phyloP scores from a whole-genome alignment of 2,113 vertebrate genomes.

The Rhinoptilus africanus region DNA sequence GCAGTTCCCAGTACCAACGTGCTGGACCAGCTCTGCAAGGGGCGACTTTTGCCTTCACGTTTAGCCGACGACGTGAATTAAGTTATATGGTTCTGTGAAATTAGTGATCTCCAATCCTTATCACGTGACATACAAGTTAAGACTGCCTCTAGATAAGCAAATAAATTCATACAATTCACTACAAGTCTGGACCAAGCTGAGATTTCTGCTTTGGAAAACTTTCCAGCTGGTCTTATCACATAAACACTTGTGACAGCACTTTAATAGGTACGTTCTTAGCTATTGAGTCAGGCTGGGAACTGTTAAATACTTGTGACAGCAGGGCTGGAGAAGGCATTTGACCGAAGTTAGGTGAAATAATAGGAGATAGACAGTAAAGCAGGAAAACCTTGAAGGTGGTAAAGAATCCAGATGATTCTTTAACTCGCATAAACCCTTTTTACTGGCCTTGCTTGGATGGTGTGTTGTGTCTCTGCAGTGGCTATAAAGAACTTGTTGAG shows the following conservation, averaged over 20 bases:
- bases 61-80: accelerated
- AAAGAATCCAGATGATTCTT: neutral
- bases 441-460: neutral
- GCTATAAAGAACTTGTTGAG: neutral
- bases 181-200: neutral
- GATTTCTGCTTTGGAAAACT: neutral
- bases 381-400: neutral
- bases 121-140: neutral
- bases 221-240: neutral
- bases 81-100: neutral
- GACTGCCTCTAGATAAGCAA: neutral
- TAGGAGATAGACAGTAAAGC: neutral
- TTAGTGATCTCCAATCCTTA: neutral
- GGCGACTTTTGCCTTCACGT: neutral
- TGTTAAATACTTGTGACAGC: neutral
- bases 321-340: neutral
- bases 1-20: accelerated
- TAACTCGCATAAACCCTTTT: neutral
- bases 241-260: neutral
- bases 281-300: neutral
- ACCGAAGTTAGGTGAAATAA: neutral
- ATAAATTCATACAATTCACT: neutral
- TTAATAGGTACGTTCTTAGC: neutral
- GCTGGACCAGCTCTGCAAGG: neutral
- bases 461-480: neutral